These are phyloP conservation scores for Pyrgus malvae DNA, from an alignment of 2,888 invertebrate species.

Conservation along the genomic window DNA sequence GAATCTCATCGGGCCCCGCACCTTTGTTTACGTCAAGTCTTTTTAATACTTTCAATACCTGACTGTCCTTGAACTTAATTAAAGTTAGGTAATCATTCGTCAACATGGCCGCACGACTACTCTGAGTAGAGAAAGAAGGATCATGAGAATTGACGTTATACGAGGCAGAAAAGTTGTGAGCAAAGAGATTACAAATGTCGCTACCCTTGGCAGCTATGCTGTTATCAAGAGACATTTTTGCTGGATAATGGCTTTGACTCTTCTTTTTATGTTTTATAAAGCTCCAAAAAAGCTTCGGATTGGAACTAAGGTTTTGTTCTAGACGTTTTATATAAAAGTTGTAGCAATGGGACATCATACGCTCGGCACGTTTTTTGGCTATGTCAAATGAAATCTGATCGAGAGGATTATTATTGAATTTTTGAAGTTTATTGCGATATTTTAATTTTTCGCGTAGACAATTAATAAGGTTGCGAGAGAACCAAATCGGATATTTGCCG, in stretches of 20 bases:
- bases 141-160: neutral
- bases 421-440: constrained; percentile 1
- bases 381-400: neutral
- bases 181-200: constrained; percentile 4
- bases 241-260: neutral
- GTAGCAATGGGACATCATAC: neutral
- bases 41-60: neutral
- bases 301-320: neutral
- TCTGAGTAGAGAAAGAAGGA: neutral
- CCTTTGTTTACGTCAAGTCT: constrained; percentile 1
- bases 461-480: neutral
- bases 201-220: neutral
- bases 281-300: constrained; percentile 1
- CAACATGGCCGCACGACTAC: neutral
- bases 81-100: neutral
- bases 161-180: neutral
- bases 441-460: neutral
- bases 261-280: neutral
- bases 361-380: neutral
- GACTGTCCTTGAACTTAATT: neutral
- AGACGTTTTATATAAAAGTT: neutral
- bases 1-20: neutral
- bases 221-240: neutral
- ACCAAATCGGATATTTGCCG: constrained; percentile 2
- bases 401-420: constrained; percentile 2